These are phyloP conservation scores for Gallinago stenura DNA, from an alignment of 2,797 vertebrate genomes.

Conservation along the genomic window DNA sequence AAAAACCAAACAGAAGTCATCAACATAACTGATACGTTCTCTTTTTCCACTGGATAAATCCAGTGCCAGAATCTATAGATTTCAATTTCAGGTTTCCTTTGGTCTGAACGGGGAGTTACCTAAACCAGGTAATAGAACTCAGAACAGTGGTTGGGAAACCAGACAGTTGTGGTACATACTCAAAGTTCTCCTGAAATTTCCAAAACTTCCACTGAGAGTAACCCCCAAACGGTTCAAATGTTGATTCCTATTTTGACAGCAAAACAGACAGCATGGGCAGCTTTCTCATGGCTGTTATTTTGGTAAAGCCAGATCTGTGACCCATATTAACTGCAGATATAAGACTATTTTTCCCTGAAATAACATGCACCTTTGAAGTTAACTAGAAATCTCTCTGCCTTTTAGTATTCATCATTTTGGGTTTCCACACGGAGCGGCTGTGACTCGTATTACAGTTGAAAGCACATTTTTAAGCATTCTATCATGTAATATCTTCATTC, in stretches of 20 bases:
- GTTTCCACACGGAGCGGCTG: not conserved
- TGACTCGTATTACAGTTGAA: not conserved
- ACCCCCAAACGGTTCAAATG: not conserved
- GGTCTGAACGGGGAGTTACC: not conserved
- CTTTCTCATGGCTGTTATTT: not conserved
- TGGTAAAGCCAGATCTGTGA: not conserved
- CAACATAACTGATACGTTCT: not conserved
- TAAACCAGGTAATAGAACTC: not conserved
- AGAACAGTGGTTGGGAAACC: not conserved
- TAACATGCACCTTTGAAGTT: not conserved
- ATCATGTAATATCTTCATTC: not conserved
- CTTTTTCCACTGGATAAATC: not conserved
- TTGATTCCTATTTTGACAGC: not conserved
- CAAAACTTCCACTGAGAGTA: not conserved
- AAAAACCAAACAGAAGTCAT: not conserved
- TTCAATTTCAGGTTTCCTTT: not conserved
- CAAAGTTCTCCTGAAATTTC: not conserved
- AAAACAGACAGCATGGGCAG: not conserved
- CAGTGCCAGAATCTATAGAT: not conserved
- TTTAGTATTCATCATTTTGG: not conserved
- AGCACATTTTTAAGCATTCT: not conserved
- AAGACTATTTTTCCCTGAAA: not conserved
- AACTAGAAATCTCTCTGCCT: not conserved
- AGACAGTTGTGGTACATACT: not conserved
- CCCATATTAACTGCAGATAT: not conserved